A percentile compares a stretch with the other conserved stretches of the same genome.
Evolutionary conservation across 2,888 invertebrate genomes (phyloP).

Genomic region (Exocentrus adspersus): DNA sequence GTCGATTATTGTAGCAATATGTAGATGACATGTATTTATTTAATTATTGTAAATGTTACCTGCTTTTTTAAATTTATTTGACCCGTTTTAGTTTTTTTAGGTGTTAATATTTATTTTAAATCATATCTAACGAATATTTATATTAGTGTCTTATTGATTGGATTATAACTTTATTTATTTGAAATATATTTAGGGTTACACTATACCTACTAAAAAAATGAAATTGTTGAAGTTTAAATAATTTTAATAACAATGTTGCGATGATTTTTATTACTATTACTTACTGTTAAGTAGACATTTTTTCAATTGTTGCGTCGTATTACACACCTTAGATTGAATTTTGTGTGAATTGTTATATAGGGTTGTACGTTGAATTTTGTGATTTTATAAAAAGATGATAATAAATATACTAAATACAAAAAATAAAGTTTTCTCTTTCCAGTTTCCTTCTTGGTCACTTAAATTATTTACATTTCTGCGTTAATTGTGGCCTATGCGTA

Average conservation of each 20-base stretch:
- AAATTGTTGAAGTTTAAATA: conserved; percentile 52
- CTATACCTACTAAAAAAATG: conserved; percentile 44
- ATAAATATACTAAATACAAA: conserved; percentile 35
- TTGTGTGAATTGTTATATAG: conserved; percentile 64
- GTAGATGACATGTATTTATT: conserved; percentile 37
- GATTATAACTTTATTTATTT: conserved; percentile 44
- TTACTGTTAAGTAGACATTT: conserved; percentile 34
- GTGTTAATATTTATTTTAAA: conserved; percentile 43
- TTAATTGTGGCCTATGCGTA: no score
- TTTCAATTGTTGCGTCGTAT: conserved; percentile 39
- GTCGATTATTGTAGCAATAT: conserved; percentile 13
- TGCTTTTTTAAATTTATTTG: conserved; percentile 53
- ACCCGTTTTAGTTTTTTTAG: conserved; percentile 34
- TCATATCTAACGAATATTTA: conserved; percentile 42
- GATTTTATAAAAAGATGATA: conserved; percentile 62
- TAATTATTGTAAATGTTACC: conserved; percentile 58
- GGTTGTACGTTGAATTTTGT: conserved; percentile 63
- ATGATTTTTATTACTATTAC: conserved; percentile 36
- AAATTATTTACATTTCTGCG: no score
- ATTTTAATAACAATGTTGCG: conserved; percentile 51
- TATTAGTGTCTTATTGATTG: conserved; percentile 44
- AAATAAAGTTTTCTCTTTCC: no score
- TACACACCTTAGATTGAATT: conserved; percentile 52
- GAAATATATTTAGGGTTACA: conserved; percentile 38
- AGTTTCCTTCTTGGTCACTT: no score